Conservation (phyloP, 2,797 vertebrate species). For the Rhodeus uyekii region DNA sequence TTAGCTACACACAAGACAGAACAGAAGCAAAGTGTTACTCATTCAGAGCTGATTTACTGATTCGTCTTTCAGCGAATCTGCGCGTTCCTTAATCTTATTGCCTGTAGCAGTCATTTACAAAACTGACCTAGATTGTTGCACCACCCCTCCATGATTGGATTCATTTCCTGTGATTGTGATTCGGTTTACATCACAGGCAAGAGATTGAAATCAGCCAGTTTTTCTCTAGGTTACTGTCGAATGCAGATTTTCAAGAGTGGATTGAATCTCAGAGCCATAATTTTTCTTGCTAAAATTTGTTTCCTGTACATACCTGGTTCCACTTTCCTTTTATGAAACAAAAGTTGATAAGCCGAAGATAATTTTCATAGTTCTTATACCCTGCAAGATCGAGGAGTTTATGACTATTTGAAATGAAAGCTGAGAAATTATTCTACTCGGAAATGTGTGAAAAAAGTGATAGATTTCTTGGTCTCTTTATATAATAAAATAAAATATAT, state of each 20-base stretch:
- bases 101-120: slow-evolving; percentile 75
- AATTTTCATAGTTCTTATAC: slow-evolving; percentile 31
- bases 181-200: slow-evolving; percentile 71
- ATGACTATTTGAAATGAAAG: slow-evolving; percentile 40
- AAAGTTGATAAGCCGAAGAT: slow-evolving; percentile 38
- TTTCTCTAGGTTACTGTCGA: slow-evolving; percentile 44
- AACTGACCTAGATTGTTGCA: slow-evolving; percentile 73
- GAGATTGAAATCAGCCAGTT: slow-evolving; percentile 64
- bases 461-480: not conserved
- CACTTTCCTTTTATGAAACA: slow-evolving; percentile 36
- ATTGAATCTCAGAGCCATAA: slow-evolving; percentile 35
- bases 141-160: slow-evolving; percentile 72
- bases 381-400: slow-evolving; percentile 28
- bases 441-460: not conserved
- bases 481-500: not conserved
- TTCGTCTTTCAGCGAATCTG: slow-evolving; percentile 60
- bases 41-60: slow-evolving; percentile 66
- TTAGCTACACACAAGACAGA: slow-evolving; percentile 42
- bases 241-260: slow-evolving; percentile 48
- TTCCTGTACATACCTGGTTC: slow-evolving; percentile 33
- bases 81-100: slow-evolving; percentile 70
- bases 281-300: slow-evolving; percentile 31
- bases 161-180: slow-evolving; percentile 73
- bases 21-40: slow-evolving; percentile 51
- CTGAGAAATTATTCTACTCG: not conserved